These are phyloP conservation scores for Eumacrocentrus americanus DNA, from an alignment of 2,888 invertebrate genomes.

Conservation along the genomic window DNA sequence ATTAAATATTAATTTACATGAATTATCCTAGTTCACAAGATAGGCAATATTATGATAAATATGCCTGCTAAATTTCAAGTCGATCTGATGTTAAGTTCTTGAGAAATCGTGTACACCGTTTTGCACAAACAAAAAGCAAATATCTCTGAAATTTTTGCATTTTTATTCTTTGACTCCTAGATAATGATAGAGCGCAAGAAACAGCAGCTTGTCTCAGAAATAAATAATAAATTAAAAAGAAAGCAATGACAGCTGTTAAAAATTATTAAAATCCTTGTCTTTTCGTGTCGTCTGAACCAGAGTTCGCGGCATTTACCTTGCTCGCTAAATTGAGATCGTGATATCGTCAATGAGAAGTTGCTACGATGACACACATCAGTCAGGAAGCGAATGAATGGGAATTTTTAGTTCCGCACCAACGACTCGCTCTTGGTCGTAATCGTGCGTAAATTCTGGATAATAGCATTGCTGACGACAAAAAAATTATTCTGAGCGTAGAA, in stretches of 20 bases:
- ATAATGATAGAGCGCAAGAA: too few relatives aligned
- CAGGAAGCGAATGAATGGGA: conserved; percentile 23
- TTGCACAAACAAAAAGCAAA: not conserved
- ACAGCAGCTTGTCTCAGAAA: too few relatives aligned
- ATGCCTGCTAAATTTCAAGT: too few relatives aligned
- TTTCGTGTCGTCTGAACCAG: not conserved
- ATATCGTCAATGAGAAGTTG: not conserved
- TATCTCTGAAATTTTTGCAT: too few relatives aligned
- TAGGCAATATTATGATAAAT: too few relatives aligned
- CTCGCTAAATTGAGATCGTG: conserved; percentile 41
- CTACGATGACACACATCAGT: conserved; percentile 16
- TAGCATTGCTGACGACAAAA: conserved; percentile 46
- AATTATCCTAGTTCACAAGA: too few relatives aligned
- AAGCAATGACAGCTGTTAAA: too few relatives aligned
- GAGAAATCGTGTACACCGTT: too few relatives aligned
- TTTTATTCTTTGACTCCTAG: too few relatives aligned
- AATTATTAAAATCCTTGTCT: not conserved
- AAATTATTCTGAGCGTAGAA: conserved; percentile 49
- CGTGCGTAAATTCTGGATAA: conserved; percentile 52
- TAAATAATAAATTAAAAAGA: not conserved
- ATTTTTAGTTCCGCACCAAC: conserved; percentile 17
- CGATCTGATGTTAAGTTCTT: too few relatives aligned
- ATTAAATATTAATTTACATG: conserved; percentile 2
- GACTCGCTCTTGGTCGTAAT: conserved; percentile 14
- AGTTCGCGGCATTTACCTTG: conserved; percentile 48